Evolutionary conservation across 2,888 invertebrate genomes (phyloP), one percentile per base, ranked within the genome.

Genomic region (Zygaena filipendulae): DNA sequence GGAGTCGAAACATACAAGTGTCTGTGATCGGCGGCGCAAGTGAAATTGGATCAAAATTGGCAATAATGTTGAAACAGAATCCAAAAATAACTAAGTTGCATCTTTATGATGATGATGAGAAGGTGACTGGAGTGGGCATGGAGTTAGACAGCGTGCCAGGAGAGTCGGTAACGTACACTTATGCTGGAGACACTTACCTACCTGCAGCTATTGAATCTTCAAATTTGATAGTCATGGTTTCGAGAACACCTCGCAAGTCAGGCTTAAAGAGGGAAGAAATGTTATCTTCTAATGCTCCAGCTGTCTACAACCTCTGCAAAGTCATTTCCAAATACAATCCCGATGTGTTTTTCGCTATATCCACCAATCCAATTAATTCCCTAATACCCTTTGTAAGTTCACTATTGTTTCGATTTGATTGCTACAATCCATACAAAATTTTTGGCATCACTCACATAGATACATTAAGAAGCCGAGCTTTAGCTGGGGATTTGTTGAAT

Each of bases 391-490:
- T 67, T 33, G 64, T 59, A 4, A 58, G 62, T 33, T 34, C 49
- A 8, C 30, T 68, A 8, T 43, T 71, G 28, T 42, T 42, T 21
- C 52, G 51, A 32, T 59, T 60, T 34, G 51, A 51, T 11, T 36
- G 47, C 11, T 69, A 59, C 32, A 64, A 63, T 36, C 66, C 67
- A 5, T 53, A 48, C 32, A 69, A 59, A 45, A 35, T 69, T 13
- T 59, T 67, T 25, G 70, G 69, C 3, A 51, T 70, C 27, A 69
- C 68, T 4, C 57, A 68, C 13, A 52, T 71, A 20, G 69, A 71
- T 24, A 40, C 46, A 1, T 53, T 57, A 11, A 56, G 70, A 33
- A 43, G 50, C 12, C 52, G 50, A 30, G 31, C 51, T 2, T 52
- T 55, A 20, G 49, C 47, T 19, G 61, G 55, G 4, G 49, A 46